Percentiles rank a stretch among this genome's conserved stretches.
phyloP scores from a whole-genome alignment of 92 coral and sea anemone genomes.

The Galaxea fascicularis region DNA sequence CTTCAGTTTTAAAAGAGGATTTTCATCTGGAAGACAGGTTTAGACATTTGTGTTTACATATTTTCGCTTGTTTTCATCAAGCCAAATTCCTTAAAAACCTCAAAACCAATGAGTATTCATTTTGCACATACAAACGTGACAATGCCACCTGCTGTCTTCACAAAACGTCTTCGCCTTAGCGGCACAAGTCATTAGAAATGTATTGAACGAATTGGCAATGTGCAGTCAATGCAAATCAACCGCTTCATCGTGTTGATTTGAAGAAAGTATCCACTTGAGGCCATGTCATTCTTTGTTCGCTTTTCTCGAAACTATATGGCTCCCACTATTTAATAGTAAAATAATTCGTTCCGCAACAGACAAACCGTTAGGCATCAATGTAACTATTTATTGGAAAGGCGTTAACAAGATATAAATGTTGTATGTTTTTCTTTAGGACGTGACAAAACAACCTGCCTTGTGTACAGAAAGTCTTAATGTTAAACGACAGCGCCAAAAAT shows the following conservation, averaged over 20 bases:
- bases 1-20: background rate
- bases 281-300: background rate
- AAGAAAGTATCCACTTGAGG: background rate
- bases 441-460: background rate
- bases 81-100: constrained; percentile 26
- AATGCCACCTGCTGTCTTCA: constrained; percentile 19
- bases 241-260: background rate
- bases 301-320: background rate
- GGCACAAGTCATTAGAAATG: background rate
- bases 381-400: background rate
- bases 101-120: constrained; percentile 9
- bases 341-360: background rate
- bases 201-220: background rate
- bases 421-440: background rate
- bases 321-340: constrained; percentile 1
- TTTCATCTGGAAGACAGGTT: background rate
- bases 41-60: background rate
- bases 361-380: background rate
- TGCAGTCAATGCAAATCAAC: no score
- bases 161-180: background rate
- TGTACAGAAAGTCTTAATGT: background rate
- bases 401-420: background rate
- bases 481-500: background rate
- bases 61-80: constrained; percentile 12
- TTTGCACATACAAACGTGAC: constrained; percentile 11